Percentiles rank a stretch among this genome's conserved stretches.
phyloP scores from a whole-genome alignment of 2,113 vertebrate genomes.

The Scomber japonicus region DNA sequence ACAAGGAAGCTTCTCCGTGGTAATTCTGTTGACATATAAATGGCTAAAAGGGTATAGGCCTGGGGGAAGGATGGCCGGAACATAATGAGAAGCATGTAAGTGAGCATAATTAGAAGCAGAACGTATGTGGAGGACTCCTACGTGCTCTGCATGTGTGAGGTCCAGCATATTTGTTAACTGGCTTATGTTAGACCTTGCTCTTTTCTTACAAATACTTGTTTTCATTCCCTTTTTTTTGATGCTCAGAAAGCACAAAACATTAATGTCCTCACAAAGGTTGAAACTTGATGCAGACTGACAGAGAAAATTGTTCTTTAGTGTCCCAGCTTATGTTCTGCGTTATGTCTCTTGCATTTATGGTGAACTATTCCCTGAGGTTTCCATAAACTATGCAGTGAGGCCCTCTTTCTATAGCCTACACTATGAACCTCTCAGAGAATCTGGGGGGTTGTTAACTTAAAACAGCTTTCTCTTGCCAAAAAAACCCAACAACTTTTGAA shows the following conservation, averaged over 20 bases:
- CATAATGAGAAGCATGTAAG: conserved; percentile 73
- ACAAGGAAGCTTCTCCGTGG: conserved; percentile 64
- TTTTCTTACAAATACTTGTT: conserved; percentile 6
- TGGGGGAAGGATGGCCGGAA: conserved; percentile 54
- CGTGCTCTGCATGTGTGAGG: conserved; percentile 64
- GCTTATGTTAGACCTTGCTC: conserved; percentile 4
- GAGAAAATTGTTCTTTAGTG: background rate
- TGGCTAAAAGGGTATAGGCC: conserved; percentile 63
- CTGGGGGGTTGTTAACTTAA: conserved; percentile 60
- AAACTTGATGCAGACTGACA: conserved; percentile 18
- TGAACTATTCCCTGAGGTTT: conserved; percentile 46
- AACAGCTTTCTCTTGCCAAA: conserved; percentile 68
- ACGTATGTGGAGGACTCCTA: conserved; percentile 61
- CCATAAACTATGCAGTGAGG: conserved; percentile 62
- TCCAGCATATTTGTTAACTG: conserved; percentile 33
- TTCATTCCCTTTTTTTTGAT: conserved; percentile 23
- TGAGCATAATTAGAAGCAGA: conserved; percentile 70
- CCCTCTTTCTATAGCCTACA: conserved; percentile 67
- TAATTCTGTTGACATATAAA: conserved; percentile 77
- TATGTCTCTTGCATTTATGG: conserved; percentile 39
- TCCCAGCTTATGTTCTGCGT: conserved; percentile 28
- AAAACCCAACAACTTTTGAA: conserved; percentile 52
- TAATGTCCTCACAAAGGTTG: background rate
- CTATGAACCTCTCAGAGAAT: conserved; percentile 56
- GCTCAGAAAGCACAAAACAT: background rate